Conservation (phyloP, 2,888 invertebrate species). For the Cheilosia grossa region DNA sequence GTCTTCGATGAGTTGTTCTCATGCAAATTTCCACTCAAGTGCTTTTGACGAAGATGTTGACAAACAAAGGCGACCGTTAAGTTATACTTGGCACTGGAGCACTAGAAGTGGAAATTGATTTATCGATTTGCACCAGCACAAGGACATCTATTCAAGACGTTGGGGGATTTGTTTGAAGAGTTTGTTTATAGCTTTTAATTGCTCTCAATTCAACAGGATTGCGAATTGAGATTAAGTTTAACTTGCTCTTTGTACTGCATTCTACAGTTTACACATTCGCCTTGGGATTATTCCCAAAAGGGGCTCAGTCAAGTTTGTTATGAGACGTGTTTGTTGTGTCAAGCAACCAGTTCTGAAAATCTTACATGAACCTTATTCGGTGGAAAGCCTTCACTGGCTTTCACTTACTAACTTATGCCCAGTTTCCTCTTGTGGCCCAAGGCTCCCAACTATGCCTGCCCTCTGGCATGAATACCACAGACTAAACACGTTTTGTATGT, state of each 20-base stretch:
- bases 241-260: not conserved
- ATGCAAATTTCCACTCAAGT: slow-evolving; percentile 1
- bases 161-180: not conserved
- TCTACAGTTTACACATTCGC: not conserved
- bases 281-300: not conserved
- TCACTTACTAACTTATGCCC: no score
- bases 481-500: no score
- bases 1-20: not conserved
- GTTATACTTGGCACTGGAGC: slow-evolving; percentile 18
- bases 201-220: not conserved
- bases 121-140: slow-evolving; percentile 8
- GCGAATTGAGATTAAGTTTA: not conserved
- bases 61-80: slow-evolving; percentile 6
- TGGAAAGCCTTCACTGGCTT: no score
- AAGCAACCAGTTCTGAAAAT: no score
- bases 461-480: no score
- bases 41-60: slow-evolving; percentile 15
- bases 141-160: not conserved
- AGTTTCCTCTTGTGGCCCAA: no score
- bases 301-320: not conserved
- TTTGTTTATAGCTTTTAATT: not conserved
- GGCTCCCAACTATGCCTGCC: no score
- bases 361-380: no score
- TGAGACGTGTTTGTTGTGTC: no score
- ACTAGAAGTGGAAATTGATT: not conserved